Evolutionary conservation across 2,797 vertebrate species (phyloP).

Genomic region (Erethizon dorsatum): DNA sequence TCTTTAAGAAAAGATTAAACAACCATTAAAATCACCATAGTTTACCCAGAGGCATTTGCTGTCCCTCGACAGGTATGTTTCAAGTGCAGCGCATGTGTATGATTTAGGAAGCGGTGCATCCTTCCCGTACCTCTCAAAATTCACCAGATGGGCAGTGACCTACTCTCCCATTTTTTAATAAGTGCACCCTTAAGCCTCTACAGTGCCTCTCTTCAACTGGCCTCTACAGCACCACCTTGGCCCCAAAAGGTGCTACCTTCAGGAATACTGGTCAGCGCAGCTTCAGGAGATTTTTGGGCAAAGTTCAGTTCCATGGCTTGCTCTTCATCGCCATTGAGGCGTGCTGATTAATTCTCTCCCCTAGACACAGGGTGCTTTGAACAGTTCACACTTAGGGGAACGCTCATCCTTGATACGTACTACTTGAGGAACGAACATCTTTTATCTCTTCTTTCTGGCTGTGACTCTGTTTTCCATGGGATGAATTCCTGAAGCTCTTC

Average conservation of each 20-base stretch:
- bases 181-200: no score
- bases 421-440: background rate
- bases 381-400: no score
- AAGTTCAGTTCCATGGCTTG: background rate
- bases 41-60: background rate
- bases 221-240: background rate
- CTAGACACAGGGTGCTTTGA: background rate
- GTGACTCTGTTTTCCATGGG: background rate
- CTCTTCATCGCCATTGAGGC: background rate
- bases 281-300: background rate
- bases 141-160: background rate
- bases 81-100: background rate
- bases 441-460: background rate
- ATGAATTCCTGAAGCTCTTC: background rate
- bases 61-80: background rate
- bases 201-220: rapidly evolving
- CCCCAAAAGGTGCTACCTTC: background rate
- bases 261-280: background rate
- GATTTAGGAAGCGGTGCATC: background rate
- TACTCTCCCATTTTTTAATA: background rate
- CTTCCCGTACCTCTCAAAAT: background rate
- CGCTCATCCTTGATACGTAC: background rate
- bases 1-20: background rate
- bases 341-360: background rate
- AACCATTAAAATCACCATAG: background rate